A percentile compares a stretch with the other conserved stretches of the same genome.
phyloP scores from a whole-genome alignment of 2,113 vertebrate genomes.

The Poeciliopsis occidentalis region DNA sequence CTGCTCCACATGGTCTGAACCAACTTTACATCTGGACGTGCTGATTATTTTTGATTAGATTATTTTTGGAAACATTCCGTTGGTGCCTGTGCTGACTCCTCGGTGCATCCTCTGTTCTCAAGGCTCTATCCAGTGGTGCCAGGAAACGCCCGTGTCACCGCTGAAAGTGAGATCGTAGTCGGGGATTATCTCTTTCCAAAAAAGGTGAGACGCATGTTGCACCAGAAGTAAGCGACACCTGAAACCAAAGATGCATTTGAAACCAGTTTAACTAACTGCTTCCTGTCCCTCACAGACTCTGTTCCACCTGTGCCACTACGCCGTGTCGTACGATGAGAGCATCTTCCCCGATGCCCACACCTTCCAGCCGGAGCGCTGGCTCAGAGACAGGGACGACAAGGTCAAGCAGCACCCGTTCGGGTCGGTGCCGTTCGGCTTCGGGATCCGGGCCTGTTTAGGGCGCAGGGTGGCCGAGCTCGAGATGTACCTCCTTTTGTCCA shows the following conservation, averaged over 20 bases:
- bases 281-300: constrained; percentile 80
- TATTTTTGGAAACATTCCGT: not conserved
- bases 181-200: constrained; percentile 80
- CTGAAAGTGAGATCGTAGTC: constrained; percentile 76
- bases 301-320: constrained; percentile 91
- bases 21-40: too few relatives aligned
- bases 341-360: constrained; percentile 82
- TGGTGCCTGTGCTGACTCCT: not conserved
- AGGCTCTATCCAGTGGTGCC: constrained; percentile 84
- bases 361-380: constrained; percentile 91
- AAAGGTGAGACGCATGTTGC: constrained; percentile 52
- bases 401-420: constrained; percentile 87
- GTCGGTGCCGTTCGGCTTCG: constrained; percentile 93
- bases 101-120: not conserved
- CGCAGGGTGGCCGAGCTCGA: constrained; percentile 93
- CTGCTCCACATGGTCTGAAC: too few relatives aligned
- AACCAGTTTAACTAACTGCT: too few relatives aligned
- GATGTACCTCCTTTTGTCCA: constrained; percentile 89
- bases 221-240: too few relatives aligned
- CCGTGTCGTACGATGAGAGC: constrained; percentile 84
- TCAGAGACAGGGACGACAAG: constrained; percentile 72
- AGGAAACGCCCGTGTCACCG: constrained; percentile 74
- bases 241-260: too few relatives aligned
- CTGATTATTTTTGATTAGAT: not conserved
- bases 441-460: constrained; percentile 88